Conservation (phyloP, 2,113 vertebrate species). For the Struthio camelus region DNA sequence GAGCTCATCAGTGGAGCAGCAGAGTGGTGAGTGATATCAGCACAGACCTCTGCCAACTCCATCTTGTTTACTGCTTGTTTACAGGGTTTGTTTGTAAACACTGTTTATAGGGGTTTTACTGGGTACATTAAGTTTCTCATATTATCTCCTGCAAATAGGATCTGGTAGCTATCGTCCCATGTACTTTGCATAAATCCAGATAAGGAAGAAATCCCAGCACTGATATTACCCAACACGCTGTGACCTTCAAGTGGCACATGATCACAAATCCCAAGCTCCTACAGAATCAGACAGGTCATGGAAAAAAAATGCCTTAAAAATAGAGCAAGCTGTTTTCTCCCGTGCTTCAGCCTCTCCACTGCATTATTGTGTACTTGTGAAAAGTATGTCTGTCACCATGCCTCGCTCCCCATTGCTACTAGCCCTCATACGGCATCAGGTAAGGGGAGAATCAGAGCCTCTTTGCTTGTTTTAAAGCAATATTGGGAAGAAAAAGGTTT, state of each 20-base stretch:
- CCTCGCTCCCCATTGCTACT: not conserved
- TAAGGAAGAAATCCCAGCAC: not conserved
- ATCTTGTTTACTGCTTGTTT: not conserved
- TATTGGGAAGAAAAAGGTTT: not conserved
- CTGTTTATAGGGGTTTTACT: not conserved
- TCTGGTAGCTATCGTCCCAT: not conserved
- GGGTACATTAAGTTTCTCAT: not conserved
- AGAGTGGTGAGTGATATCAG: conserved; percentile 37
- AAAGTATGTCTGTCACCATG: not conserved
- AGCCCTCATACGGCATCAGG: not conserved
- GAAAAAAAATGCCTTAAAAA: not conserved
- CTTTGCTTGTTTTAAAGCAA: not conserved
- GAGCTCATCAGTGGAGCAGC: conserved; percentile 29
- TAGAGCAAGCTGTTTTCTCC: not conserved
- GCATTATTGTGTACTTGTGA: not conserved
- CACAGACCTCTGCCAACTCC: conserved; percentile 18
- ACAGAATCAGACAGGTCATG: not conserved
- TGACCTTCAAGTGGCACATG: not conserved
- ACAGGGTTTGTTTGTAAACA: not conserved
- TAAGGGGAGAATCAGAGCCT: not conserved
- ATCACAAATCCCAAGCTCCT: not conserved
- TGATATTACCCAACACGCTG: not conserved
- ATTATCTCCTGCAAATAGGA: not conserved
- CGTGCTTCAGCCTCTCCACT: not conserved
- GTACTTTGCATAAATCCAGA: not conserved